These are phyloP conservation scores for Donacobius atricapilla DNA, from an alignment of 2,113 vertebrate species.

Conservation along the genomic window DNA sequence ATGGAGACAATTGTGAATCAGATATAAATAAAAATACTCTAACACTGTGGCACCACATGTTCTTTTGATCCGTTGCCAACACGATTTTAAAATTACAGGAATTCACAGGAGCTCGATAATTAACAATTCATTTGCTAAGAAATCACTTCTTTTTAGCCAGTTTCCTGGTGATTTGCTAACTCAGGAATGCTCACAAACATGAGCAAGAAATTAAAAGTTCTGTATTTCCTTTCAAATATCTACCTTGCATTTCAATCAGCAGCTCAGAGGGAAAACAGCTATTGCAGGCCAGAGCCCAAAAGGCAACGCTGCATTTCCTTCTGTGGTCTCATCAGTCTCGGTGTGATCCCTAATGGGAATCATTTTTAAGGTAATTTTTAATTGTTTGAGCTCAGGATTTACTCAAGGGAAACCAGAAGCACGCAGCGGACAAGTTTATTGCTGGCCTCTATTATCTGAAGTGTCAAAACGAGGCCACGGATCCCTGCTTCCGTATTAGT, in stretches of 20 bases:
- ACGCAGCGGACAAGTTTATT: background rate
- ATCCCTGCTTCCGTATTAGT: background rate
- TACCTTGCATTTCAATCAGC: background rate
- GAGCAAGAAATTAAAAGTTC: constrained; percentile 10
- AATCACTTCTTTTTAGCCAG: background rate
- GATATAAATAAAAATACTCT: constrained; percentile 80
- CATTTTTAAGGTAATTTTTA: background rate
- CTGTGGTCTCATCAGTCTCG: background rate
- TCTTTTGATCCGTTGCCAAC: constrained; percentile 56
- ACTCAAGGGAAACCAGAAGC: background rate
- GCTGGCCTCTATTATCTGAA: background rate
- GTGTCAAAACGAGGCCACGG: background rate
- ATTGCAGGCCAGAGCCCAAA: background rate
- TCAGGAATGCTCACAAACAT: background rate
- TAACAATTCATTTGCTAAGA: constrained; percentile 17
- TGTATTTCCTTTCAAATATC: background rate
- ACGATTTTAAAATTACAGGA: constrained; percentile 26
- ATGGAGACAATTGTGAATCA: constrained; percentile 77
- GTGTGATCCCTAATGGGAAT: background rate
- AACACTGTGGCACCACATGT: constrained; percentile 70
- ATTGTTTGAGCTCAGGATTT: background rate
- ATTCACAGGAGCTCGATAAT: constrained; percentile 41
- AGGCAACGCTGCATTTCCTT: background rate
- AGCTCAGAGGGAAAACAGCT: background rate
- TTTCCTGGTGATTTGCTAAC: constrained; percentile 24